Evolutionary conservation across 1,140 invertebrate species (phyloP), one percentile per base, ranked within the genome.

Genomic region (Chelonus insularis): DNA sequence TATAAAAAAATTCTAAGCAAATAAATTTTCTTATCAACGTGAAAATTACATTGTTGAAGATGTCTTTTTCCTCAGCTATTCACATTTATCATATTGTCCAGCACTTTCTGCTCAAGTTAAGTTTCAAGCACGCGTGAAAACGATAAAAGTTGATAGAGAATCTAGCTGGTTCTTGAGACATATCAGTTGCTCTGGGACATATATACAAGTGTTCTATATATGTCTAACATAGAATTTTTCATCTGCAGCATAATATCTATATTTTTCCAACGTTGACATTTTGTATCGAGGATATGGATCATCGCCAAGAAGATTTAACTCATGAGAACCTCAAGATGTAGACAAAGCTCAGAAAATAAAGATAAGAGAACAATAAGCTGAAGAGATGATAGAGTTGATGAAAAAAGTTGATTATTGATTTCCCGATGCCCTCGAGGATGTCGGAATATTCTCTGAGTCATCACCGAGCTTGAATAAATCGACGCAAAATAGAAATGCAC

Each of bases 401-500:
- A 41, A 43, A 25, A 20, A 25, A 11, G 21, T 43, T 25, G n/a
- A 43, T 21, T 39, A 55, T 55, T n/a, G 52, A 55, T 55, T 55
- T 21, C 6, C 16, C 5, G 8, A 50, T 50, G 9, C 9, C 25
- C 7, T 29, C 47, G 4, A 50, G 12, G 47, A n/a, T 7, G 47
- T 21, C 7, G 18, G 18, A 25, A 1, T 12, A 21, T n/a, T 50
- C 21, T 50, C n/a, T 50, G n/a, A 50, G 5, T 50, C 47, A 25
- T 20, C 14, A 25, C 20, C 8, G 8, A 23, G 4, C 4, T 50
- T 3, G 7, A 29, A 29, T 29, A 52, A 29, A 14, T 16, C 55
- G 16, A 29, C 11, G 14, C 8, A 9, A n/a, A 18, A 20, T 55
- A 60, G 69, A 48, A 14, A 81, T 79, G 78, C 78, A 79, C 70